Evolutionary conservation across 2,797 vertebrate species (phyloP), one percentile per base, ranked within the genome.

Genomic region (Ficedula albicollis): DNA sequence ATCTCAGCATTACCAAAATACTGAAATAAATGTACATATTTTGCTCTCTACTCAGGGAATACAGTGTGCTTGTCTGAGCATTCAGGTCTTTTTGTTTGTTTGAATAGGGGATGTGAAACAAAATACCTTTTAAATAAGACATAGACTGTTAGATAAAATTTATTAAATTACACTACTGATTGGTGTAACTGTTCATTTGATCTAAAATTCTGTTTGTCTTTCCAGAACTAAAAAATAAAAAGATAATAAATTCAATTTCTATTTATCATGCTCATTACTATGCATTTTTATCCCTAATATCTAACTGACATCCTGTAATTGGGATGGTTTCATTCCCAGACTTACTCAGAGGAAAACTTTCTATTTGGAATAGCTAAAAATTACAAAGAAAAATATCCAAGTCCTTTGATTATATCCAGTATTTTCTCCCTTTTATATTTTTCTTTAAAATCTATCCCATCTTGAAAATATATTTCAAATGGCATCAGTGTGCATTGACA

Each of bases 201-300:
- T 52, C 14, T 41, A 93, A 94, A 91, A 79, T 56, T 79, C 12
- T 76, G 38, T 82, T 76, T 86, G 20, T 67, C 21, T 70, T 88
- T 70, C 39, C 21, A 82, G 48, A 89, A 67, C 5, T 43, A 25
- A 55, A 86, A 87, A 80, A 7, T 6, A 39, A 56, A 44, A 70
- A 52, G 7, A 32, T 58, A 89, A 91, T 73, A 90, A 56, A 84
- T 92, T 92, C 48, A 6, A 30, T 84, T 93, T 84, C 48, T 91
- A 62, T 89, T 83, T 27, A 69, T 67, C 16, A 43, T 58, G 30
- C 13, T 93, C 25, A 82, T 88, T 93, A 70, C 18, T 59, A 49
- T 56, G 34, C 62, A 69, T 16, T 94, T 94, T 88, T 86, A 82
- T 79, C 55, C 22, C 46, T 91, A 87, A 91, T 91, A 92, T 63